Base-by-base conservation (phyloP, 2,113 vertebrate species). In the Tragelaphus imberbis region DNA sequence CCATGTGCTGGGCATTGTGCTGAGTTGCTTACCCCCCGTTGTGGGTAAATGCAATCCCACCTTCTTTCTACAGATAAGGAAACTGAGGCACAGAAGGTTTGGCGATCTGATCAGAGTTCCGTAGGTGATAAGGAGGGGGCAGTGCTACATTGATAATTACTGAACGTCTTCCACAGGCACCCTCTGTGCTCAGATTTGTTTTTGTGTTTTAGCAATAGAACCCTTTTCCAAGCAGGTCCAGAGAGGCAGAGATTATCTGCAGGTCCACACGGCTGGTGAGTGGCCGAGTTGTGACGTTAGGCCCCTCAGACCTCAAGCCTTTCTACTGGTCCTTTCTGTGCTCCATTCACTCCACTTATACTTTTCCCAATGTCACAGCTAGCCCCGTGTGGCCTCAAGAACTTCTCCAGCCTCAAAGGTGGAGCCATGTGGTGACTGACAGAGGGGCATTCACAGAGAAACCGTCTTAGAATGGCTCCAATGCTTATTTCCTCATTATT, bases 401-500 rank as follows among this genome's bases (percentile, higher is more conserved):
- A 36, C 65, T 51, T 85, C 88, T 91, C 2, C 21, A 4, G 15
- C 25, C 86, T 19, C 5, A 51, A 9, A 58, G 94, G 36, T 19
- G 21, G 63, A 47, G 30, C 7, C 71, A 59, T 30, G 47, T 3
- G 1, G 23, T 19, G 21, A 58, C 7, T 0, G 25, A 14, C 71
- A 93, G 59, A 1, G 82, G 44, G 68, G 28, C 28, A 5, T 75
- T 96, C 75, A 14, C 51, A 15, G n/a, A 40, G 58, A 53, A 84
- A 40, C 61, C 0, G 5, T 68, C 49, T 58, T 49, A 53, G 88
- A 92, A 79, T 47, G 82, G 81, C 53, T 61, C 27, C 7, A 4
- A 0, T 80, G 92, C 71, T 77, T 88, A 91, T 95, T 97, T 94
- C 84, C 94, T 98, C 82, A 84, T 94, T 97, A 96, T 91, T 97